These are phyloP conservation scores for Sminthurinus aureus DNA, from an alignment of 2,888 invertebrate species.

Conservation along the genomic window DNA sequence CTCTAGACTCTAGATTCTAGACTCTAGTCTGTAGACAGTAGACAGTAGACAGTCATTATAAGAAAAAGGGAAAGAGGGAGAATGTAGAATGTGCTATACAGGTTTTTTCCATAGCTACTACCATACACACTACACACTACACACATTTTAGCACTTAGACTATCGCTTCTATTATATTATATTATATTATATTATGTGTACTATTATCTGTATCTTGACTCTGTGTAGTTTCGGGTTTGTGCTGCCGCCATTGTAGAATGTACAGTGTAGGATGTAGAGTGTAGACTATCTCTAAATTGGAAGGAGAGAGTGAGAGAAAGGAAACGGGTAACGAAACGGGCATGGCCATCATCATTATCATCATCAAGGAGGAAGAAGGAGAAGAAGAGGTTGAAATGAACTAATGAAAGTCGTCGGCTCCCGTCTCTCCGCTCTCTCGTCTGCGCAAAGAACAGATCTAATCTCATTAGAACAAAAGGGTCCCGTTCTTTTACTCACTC, in stretches of 20 bases:
- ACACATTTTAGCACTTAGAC: constrained; percentile 40
- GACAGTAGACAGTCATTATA: not conserved
- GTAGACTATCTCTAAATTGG: constrained; percentile 16
- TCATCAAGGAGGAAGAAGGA: constrained; percentile 37
- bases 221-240: not conserved
- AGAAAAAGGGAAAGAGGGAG: not conserved
- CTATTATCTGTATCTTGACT: not conserved
- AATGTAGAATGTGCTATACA: not conserved
- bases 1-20: no score
- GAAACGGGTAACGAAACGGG: constrained; percentile 27
- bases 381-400: constrained; percentile 50
- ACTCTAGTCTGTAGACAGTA: no score
- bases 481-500: constrained; percentile 40
- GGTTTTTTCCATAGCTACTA: constrained; percentile 13
- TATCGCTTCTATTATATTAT: not conserved
- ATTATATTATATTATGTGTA: not conserved
- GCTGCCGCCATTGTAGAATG: constrained; percentile 13
- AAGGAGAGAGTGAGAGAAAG: constrained; percentile 2
- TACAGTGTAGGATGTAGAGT: not conserved
- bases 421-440: constrained; percentile 50
- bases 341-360: constrained; percentile 38
- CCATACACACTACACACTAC: constrained; percentile 20
- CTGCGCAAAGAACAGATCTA: constrained; percentile 58
- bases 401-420: constrained; percentile 56
- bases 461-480: constrained; percentile 58